These are phyloP conservation scores for Neosalanx taihuensis DNA, from an alignment of 2,797 vertebrate genomes.

Conservation along the genomic window DNA sequence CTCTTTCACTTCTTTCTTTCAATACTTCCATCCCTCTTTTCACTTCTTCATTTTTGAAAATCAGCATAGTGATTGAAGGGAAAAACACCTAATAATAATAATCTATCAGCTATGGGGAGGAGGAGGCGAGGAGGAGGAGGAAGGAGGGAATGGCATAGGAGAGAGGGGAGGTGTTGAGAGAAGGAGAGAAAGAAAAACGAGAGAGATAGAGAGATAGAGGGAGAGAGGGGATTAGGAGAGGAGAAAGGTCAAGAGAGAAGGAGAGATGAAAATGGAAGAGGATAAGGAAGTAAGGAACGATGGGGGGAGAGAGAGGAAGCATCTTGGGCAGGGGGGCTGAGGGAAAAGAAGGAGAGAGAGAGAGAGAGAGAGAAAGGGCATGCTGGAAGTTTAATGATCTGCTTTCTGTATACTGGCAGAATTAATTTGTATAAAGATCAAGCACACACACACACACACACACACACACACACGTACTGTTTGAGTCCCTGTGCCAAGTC, in stretches of 20 bases:
- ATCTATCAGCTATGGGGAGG: not conserved
- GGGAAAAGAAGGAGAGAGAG: not conserved
- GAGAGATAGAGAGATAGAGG: not conserved
- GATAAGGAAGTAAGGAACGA: conserved; percentile 21
- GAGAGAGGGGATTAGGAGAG: not conserved
- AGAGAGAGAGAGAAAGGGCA: conserved; percentile 28
- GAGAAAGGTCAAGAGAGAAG: not conserved
- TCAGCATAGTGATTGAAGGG: not conserved
- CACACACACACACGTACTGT: conserved; percentile 11
- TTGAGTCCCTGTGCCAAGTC: conserved; percentile 7
- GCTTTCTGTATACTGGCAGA: conserved; percentile 31
- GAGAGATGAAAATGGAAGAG: too few relatives aligned
- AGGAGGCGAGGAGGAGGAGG: not conserved
- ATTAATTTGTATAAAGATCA: conserved; percentile 58
- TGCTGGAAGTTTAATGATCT: conserved; percentile 22
- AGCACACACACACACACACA: conserved; percentile 35
- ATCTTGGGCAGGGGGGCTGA: too few relatives aligned
- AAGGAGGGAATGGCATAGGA: not conserved
- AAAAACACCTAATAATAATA: not conserved
- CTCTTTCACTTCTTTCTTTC: too few relatives aligned
- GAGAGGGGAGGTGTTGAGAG: not conserved
- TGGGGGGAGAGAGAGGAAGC: conserved; percentile 32
- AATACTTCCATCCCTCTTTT: not conserved
- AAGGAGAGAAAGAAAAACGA: not conserved
- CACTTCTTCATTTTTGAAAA: not conserved